Conservation (phyloP, 37 sponge, comb jelly and placozoan genomes). For the Aplysina aerophoba region DNA sequence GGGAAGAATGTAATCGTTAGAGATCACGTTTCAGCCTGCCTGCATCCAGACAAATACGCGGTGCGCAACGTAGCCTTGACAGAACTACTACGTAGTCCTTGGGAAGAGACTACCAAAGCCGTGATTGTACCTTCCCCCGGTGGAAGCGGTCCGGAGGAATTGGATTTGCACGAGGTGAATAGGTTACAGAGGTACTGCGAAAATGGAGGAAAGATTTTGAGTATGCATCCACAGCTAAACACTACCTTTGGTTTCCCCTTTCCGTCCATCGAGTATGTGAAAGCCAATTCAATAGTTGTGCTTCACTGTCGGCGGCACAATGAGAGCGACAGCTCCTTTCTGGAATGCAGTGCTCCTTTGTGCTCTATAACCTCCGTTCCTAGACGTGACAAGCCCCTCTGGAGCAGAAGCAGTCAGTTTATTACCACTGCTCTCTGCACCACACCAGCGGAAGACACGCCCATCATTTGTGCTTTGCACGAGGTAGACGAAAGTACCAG, state of each 20-base stretch:
- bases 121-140: slow-evolving; percentile 40
- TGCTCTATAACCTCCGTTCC: too few relatives aligned
- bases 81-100: slow-evolving; percentile 45
- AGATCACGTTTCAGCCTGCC: not conserved
- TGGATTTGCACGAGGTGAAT: not conserved
- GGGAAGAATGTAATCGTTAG: too few relatives aligned
- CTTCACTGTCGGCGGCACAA: too few relatives aligned
- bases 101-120: slow-evolving; percentile 58
- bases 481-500: not conserved
- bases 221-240: slow-evolving; percentile 49
- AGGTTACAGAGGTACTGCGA: slow-evolving; percentile 32
- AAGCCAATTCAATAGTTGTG: too few relatives aligned
- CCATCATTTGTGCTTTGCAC: not conserved
- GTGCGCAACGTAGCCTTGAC: slow-evolving; percentile 44
- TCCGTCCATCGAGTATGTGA: not conserved
- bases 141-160: not conserved
- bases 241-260: slow-evolving; percentile 19
- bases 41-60: slow-evolving; percentile 49
- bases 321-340: too few relatives aligned
- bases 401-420: too few relatives aligned
- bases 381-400: too few relatives aligned
- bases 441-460: too few relatives aligned
- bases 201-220: slow-evolving; percentile 44
- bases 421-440: too few relatives aligned
- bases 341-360: too few relatives aligned